Conservation (phyloP, 1,140 invertebrate genomes). For the Drosophila pruinosa region DNA sequence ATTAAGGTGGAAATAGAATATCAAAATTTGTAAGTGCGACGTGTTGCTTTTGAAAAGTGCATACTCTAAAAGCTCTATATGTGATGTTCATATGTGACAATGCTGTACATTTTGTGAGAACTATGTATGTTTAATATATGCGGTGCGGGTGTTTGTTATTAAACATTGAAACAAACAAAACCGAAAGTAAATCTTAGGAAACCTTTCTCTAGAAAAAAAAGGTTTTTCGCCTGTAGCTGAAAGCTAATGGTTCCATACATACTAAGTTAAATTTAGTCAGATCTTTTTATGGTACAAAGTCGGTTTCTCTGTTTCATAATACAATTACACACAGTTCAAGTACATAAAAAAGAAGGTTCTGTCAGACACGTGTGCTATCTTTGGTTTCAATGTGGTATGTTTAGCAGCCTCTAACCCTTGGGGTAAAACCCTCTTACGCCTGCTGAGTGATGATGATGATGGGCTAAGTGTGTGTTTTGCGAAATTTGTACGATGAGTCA, state of each 20-base stretch:
- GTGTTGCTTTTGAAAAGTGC: background rate
- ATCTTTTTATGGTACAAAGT: background rate
- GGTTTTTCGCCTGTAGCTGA: background rate
- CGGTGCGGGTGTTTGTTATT: constrained; percentile 32
- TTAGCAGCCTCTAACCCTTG: background rate
- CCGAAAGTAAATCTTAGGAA: constrained; percentile 12
- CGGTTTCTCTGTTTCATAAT: constrained; percentile 31
- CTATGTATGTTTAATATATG: constrained; percentile 1
- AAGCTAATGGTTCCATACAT: background rate
- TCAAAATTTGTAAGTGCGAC: constrained; percentile 32
- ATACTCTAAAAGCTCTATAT: background rate
- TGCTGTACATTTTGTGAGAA: background rate
- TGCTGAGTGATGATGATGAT: background rate
- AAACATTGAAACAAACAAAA: constrained; percentile 5
- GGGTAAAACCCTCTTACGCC: background rate
- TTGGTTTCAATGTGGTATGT: background rate
- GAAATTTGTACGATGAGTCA: constrained; percentile 31
- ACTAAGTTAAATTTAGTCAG: background rate
- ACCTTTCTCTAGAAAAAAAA: background rate
- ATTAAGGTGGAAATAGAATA: constrained; percentile 23
- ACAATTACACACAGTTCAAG: constrained; percentile 19
- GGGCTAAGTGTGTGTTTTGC: background rate
- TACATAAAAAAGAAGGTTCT: background rate
- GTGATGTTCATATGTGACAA: background rate
- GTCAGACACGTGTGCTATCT: constrained; percentile 7